Percentiles rank a stretch among this genome's conserved stretches.
Evolutionary conservation across 2,888 invertebrate genomes (phyloP).

Genomic region (Drosophila recens): DNA sequence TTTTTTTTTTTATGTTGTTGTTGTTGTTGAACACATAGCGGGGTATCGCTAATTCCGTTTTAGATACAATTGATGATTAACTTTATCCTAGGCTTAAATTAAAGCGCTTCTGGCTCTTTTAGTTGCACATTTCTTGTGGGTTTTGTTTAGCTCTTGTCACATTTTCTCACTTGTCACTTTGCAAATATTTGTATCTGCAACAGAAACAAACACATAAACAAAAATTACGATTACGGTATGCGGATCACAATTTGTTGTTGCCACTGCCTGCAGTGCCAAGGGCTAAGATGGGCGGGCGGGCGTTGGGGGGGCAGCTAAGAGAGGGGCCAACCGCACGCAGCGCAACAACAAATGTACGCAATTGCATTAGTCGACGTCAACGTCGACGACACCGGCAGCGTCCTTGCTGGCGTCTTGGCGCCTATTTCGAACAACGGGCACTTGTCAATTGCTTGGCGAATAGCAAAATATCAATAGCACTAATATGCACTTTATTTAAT

Average conservation of each 20-base stretch:
- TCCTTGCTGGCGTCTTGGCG: slow-evolving; percentile 53
- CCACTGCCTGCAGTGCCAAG: slow-evolving; percentile 5
- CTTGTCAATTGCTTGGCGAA: slow-evolving; percentile 35
- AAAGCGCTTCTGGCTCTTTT: slow-evolving; percentile 23
- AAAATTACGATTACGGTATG: slow-evolving; percentile 29
- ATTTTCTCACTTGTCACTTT: slow-evolving; percentile 52
- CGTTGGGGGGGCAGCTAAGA: slow-evolving; percentile 7
- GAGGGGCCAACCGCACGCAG: slow-evolving; percentile 21
- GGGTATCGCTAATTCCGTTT: slow-evolving; percentile 49
- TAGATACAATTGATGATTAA: slow-evolving; percentile 31
- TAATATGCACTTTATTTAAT: slow-evolving; percentile 5
- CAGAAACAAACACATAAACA: slow-evolving; percentile 51
- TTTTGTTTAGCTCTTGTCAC: slow-evolving; percentile 40
- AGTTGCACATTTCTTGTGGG: slow-evolving; percentile 21
- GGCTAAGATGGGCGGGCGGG: not conserved
- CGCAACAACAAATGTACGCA: slow-evolving; percentile 38
- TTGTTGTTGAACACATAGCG: slow-evolving; percentile 50
- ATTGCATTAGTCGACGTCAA: slow-evolving; percentile 26
- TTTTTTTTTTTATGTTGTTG: slow-evolving; percentile 12
- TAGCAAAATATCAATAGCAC: slow-evolving; percentile 10
- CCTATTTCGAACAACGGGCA: slow-evolving; percentile 44
- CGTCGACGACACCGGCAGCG: slow-evolving; percentile 31
- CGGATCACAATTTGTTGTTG: slow-evolving; percentile 48
- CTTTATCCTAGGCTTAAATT: slow-evolving; percentile 42
- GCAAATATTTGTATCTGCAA: slow-evolving; percentile 45